Evolutionary conservation across 2,113 vertebrate genomes (phyloP).

Genomic region (Psittacara wagleri): DNA sequence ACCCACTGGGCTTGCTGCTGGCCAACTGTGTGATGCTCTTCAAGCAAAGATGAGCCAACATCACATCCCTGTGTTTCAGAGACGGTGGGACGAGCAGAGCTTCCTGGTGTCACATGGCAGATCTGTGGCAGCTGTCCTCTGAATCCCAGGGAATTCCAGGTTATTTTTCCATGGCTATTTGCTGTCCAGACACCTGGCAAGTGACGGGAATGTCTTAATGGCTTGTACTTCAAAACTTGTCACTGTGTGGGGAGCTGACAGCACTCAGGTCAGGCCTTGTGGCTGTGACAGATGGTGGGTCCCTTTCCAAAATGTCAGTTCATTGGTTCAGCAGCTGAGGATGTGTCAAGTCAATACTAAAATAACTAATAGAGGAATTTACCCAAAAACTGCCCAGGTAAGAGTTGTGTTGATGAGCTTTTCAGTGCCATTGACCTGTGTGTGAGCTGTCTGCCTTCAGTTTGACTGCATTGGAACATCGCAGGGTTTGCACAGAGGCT

Average conservation of each 20-base stretch:
- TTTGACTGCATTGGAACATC: neutral
- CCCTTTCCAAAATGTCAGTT: neutral
- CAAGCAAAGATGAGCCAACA: neutral
- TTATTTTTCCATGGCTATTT: neutral
- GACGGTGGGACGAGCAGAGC: neutral
- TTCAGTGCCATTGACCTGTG: neutral
- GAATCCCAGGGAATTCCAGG: neutral
- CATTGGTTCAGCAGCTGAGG: neutral
- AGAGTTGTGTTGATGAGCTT: neutral
- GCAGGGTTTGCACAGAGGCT: neutral
- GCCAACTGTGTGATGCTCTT: neutral
- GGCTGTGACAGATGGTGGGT: accelerated
- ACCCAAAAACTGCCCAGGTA: neutral
- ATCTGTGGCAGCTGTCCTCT: neutral
- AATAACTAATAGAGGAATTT: neutral
- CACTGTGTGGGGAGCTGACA: neutral
- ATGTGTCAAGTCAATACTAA: neutral
- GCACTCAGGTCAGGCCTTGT: neutral
- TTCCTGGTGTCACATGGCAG: neutral
- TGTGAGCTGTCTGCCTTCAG: neutral
- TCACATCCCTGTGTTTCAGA: neutral
- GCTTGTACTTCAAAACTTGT: neutral
- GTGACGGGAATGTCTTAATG: neutral
- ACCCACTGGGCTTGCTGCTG: neutral
- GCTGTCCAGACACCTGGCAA: neutral